Base-by-base conservation (phyloP, 2,888 invertebrate genomes). In the Lamellibrachia satsuma region DNA sequence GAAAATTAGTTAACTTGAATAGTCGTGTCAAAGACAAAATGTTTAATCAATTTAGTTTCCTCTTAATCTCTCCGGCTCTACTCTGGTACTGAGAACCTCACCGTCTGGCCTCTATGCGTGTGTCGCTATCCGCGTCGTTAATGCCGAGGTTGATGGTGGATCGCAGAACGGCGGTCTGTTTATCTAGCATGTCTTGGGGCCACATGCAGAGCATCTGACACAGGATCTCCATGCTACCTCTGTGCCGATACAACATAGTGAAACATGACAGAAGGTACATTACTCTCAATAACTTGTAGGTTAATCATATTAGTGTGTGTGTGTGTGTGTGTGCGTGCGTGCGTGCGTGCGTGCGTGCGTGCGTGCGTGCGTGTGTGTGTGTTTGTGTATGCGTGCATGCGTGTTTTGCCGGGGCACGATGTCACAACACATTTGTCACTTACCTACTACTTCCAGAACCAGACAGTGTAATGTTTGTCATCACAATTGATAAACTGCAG, bases 171-270 rank as follows among this genome's bases (percentile, higher is more conserved):
- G 75, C 75, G 22, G 75, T 75, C 22, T 75, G 75, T 22, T 75
- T 75, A 4, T n/a, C 75, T 4, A 75, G 75, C 75, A 75, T 75
- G 75, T 75, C 75, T n/a, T 75, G 75, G 75, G 75, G 75, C 75
- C 75, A 75, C 75, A 6, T 75, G 75, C 75, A 75, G 22, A 75
- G 75, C 75, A 75, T 75, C 75, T 22, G 75, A 75, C 75, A 75
- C 75, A 75, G 6, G 75, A 75, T 75, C 75, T 75, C 75, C 75
- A 75, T 75, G 75, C 75, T 75, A n/a, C 75, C 75, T 75, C 75
- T 75, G 75, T 3, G 2, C 22, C 75, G 75, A 75, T 22, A 75
- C 22, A n/a, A 75, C 75, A n/a, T 22, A 75, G 75, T 1, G n/a
- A 75, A 15, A 75, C 75, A 75, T 15, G 4, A 75, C 75, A 75